phyloP scores from a whole-genome alignment of 2,113 vertebrate species.

The Coracopsis vasa region DNA sequence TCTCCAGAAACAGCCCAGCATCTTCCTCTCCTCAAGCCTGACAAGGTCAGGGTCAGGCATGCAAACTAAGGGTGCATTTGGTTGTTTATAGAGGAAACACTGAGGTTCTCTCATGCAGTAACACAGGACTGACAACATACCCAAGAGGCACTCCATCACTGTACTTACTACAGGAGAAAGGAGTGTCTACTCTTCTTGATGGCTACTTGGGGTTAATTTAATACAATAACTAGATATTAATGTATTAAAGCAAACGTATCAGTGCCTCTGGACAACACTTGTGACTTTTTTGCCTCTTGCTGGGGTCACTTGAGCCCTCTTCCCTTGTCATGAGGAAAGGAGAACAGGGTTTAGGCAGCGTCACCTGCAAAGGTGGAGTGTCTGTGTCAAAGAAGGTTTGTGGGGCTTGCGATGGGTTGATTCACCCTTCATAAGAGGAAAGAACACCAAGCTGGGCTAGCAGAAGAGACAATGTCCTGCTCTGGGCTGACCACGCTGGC shows the following conservation, averaged over 20 bases:
- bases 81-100: not conserved
- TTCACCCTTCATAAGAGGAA: not conserved
- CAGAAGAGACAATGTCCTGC: not conserved
- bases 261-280: not conserved
- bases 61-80: not conserved
- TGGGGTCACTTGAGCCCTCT: not conserved
- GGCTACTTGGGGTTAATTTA: not conserved
- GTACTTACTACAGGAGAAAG: not conserved
- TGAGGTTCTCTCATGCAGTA: not conserved
- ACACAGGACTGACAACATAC: not conserved
- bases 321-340: not conserved
- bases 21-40: not conserved
- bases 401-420: not conserved
- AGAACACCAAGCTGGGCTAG: not conserved
- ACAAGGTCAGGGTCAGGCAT: accelerated
- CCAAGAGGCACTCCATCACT: not conserved
- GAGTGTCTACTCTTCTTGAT: not conserved
- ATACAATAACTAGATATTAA: not conserved
- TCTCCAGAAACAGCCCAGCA: not conserved
- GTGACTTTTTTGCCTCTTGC: not conserved
- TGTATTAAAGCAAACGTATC: not conserved
- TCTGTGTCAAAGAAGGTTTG: not conserved
- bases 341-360: accelerated
- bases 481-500: not conserved
- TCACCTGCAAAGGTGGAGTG: not conserved